These are phyloP conservation scores for Huso huso DNA, from an alignment of 2,797 vertebrate species.

Conservation along the genomic window DNA sequence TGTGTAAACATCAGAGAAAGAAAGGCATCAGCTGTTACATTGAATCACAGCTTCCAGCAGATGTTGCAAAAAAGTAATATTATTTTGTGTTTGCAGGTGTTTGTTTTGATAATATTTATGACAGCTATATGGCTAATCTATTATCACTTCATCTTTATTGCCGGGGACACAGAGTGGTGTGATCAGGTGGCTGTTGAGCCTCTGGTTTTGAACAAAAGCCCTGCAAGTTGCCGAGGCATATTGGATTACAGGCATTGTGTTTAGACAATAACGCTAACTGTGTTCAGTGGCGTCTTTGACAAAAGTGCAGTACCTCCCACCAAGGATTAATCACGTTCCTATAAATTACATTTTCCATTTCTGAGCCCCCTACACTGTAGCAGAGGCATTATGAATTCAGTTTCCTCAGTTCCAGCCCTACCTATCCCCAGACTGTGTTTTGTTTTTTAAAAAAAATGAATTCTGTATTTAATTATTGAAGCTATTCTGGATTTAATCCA, in stretches of 20 bases:
- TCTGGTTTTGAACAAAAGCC: conserved; percentile 1
- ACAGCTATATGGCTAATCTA: not conserved
- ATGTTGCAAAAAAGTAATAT: not conserved
- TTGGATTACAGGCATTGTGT: not conserved
- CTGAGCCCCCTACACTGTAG: not conserved
- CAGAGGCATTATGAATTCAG: not conserved
- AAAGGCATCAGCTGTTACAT: not conserved
- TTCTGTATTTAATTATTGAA: no score
- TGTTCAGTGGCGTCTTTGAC: not conserved
- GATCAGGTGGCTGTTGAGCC: not conserved
- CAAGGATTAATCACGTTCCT: not conserved
- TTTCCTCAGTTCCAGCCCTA: not conserved
- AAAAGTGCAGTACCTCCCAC: not conserved
- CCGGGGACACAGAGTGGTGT: not conserved
- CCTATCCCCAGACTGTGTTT: not conserved
- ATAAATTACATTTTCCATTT: conserved; percentile 3
- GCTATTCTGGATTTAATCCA: no score
- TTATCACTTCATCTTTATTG: not conserved
- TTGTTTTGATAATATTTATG: not conserved
- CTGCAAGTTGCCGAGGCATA: not conserved
- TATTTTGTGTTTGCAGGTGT: not conserved
- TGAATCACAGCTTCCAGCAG: not conserved
- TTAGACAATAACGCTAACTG: not conserved
- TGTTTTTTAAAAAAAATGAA: not conserved
- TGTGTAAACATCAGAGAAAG: not conserved